Percentiles rank a stretch among this genome's conserved stretches.
Conservation (phyloP, 2,113 vertebrate species). For the Numenius arquata region DNA sequence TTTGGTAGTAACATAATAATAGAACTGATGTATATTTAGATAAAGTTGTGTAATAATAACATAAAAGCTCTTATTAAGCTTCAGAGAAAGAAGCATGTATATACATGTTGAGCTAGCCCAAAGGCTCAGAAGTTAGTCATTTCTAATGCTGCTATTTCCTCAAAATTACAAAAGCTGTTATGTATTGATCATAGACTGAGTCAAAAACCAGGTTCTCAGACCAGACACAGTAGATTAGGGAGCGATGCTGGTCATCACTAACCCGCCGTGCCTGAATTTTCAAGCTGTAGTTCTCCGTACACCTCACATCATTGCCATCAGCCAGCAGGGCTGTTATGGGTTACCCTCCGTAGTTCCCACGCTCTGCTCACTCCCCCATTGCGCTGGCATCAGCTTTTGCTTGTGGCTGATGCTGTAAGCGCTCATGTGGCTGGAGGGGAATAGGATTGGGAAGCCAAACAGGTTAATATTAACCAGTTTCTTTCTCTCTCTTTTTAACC, state of each 20-base stretch:
- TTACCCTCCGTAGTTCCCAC: background rate
- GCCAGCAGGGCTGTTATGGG: background rate
- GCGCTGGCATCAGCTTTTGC: background rate
- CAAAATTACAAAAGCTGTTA: background rate
- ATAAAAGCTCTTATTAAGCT: background rate
- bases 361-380: accelerated
- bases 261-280: background rate
- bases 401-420: background rate
- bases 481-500: too few relatives aligned
- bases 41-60: slow-evolving; percentile 4
- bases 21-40: slow-evolving; percentile 6
- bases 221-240: background rate
- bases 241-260: background rate
- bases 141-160: background rate
- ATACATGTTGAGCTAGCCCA: background rate
- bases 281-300: background rate
- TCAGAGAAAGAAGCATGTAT: background rate
- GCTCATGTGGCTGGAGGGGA: background rate
- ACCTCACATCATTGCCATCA: background rate
- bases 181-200: background rate
- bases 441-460: background rate
- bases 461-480: background rate
- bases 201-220: background rate
- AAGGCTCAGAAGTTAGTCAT: background rate
- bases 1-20: background rate